These are phyloP conservation scores for Melolontha melolontha DNA, from an alignment of 2,888 invertebrate genomes.

Conservation along the genomic window DNA sequence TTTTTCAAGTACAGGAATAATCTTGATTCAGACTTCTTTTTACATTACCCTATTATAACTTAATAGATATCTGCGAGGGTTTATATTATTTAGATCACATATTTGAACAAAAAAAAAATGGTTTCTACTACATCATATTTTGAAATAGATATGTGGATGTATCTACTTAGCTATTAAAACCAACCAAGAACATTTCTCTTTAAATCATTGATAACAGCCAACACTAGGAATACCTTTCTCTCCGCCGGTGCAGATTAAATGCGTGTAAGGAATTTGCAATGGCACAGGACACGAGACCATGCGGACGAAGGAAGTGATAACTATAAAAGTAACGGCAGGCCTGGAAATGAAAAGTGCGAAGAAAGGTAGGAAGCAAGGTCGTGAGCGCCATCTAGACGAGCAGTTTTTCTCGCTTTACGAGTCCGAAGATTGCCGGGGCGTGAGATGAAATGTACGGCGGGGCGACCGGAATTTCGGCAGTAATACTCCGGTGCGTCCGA, in stretches of 20 bases:
- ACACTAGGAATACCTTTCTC: slow-evolving; percentile 17
- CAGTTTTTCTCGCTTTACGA: slow-evolving; percentile 57
- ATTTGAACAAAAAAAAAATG: no score
- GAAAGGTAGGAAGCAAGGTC: slow-evolving; percentile 62
- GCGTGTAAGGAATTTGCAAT: slow-evolving; percentile 56
- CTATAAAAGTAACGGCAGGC: slow-evolving; percentile 63
- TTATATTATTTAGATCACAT: no score
- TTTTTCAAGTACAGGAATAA: no score
- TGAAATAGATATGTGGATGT: no score
- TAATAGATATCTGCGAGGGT: no score
- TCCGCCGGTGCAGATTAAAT: slow-evolving; percentile 53
- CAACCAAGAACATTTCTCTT: not conserved
- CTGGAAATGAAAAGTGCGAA: slow-evolving; percentile 64
- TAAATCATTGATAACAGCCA: slow-evolving; percentile 40
- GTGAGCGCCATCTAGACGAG: slow-evolving; percentile 62
- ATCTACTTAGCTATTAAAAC: not conserved
- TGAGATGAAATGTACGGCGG: slow-evolving; percentile 50
- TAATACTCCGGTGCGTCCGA: slow-evolving; percentile 36
- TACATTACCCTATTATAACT: no score
- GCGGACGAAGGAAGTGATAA: slow-evolving; percentile 61
- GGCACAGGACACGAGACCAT: slow-evolving; percentile 50
- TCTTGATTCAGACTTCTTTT: no score
- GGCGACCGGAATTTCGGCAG: slow-evolving; percentile 40
- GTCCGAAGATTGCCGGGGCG: slow-evolving; percentile 54
- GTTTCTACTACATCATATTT: no score